Conservation (phyloP, 1,140 invertebrate species). For the Ceratoteleas bidentatus region DNA sequence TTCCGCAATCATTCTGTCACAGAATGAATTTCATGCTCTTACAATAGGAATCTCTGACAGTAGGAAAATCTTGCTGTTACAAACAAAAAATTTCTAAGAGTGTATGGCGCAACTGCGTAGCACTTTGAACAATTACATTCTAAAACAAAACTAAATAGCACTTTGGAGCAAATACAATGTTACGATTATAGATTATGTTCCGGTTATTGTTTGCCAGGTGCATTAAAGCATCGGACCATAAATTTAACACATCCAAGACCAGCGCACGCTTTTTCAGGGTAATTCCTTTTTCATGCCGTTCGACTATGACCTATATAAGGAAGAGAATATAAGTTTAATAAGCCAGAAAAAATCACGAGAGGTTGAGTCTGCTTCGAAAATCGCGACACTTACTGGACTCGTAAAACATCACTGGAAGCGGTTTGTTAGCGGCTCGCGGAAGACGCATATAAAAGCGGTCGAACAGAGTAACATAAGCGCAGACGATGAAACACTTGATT, state of each 20-base stretch:
- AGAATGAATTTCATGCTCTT: too few species aligned
- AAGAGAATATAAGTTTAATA: slow-evolving; percentile 71
- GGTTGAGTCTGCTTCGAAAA: slow-evolving; percentile 45
- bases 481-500: slow-evolving; percentile 84
- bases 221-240: too few species aligned
- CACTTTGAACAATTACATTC: too few species aligned
- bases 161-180: too few species aligned
- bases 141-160: too few species aligned
- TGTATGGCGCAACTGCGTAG: too few species aligned
- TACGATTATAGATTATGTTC: neutral
- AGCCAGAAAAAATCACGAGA: slow-evolving; percentile 66
- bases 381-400: slow-evolving; percentile 31
- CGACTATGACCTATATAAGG: slow-evolving; percentile 67
- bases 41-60: too few species aligned
- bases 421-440: slow-evolving; percentile 19
- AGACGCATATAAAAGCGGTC: slow-evolving; percentile 16
- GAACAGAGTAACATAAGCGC: slow-evolving; percentile 40
- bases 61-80: too few species aligned
- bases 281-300: slow-evolving; percentile 19
- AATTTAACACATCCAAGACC: too few species aligned
- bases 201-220: neutral
- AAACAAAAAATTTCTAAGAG: too few species aligned
- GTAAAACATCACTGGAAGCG: slow-evolving; percentile 53
- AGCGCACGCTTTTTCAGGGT: neutral
- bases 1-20: too few species aligned